Percentiles rank a stretch among this genome's conserved stretches.
Evolutionary conservation across 2,888 invertebrate species (phyloP).

Genomic region (Melangyna quadrimaculata): DNA sequence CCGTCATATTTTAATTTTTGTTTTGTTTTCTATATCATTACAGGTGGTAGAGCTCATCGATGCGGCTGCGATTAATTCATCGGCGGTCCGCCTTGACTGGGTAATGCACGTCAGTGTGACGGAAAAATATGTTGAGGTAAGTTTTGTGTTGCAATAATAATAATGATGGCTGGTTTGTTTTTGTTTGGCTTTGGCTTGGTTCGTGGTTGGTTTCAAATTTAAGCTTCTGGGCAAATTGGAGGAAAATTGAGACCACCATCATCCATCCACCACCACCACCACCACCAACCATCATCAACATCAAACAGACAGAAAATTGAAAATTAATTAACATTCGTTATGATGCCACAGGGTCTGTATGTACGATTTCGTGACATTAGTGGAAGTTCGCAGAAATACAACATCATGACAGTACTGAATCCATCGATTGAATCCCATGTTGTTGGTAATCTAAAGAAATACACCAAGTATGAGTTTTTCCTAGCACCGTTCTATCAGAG

Average conservation of each 20-base stretch:
- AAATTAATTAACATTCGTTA: constrained; percentile 64
- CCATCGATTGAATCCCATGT: constrained; percentile 85
- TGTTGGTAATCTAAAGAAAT: constrained; percentile 88
- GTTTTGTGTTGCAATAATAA: constrained; percentile 29
- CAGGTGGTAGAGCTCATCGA: constrained; percentile 88
- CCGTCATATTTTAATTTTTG: neutral
- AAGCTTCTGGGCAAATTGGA: constrained; percentile 25
- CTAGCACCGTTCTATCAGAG: constrained; percentile 92
- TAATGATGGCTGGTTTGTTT: neutral
- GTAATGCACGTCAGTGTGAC: constrained; percentile 80
- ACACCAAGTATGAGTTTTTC: constrained; percentile 93
- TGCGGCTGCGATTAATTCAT: constrained; percentile 83
- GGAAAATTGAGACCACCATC: constrained; percentile 48
- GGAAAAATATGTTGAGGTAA: constrained; percentile 81
- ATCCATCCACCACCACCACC: too few relatives aligned
- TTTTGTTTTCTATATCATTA: constrained; percentile 38
- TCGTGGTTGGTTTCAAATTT: constrained; percentile 16
- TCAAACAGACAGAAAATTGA: constrained; percentile 36
- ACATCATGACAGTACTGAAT: constrained; percentile 85
- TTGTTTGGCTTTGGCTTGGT: neutral
- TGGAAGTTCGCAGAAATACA: constrained; percentile 84
- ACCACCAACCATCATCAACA: too few relatives aligned
- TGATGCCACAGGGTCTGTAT: constrained; percentile 84
- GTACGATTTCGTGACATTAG: constrained; percentile 85
- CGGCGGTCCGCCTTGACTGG: constrained; percentile 83